Evolutionary conservation across 2,888 invertebrate genomes (phyloP).

Genomic region (Ernsta delagoae): DNA sequence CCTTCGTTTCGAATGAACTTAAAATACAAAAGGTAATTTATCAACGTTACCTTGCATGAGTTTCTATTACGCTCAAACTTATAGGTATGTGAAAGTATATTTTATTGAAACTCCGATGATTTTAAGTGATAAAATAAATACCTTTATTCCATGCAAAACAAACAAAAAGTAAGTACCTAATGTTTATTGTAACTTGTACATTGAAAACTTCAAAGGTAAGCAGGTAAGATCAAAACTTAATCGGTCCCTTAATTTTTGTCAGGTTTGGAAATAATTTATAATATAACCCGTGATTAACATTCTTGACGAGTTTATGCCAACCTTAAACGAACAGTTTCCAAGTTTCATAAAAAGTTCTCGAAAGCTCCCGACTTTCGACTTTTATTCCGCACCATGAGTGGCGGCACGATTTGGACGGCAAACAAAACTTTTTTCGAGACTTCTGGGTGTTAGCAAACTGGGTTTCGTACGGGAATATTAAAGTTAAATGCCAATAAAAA

Average conservation of each 20-base stretch:
- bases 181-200: too few relatives aligned
- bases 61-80: too few relatives aligned
- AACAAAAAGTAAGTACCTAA: too few relatives aligned
- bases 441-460: background rate
- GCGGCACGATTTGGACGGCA: constrained; percentile 4
- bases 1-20: too few relatives aligned
- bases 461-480: constrained; percentile 5
- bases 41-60: too few relatives aligned
- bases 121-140: too few relatives aligned
- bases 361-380: background rate
- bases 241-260: background rate
- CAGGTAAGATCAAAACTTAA: too few relatives aligned
- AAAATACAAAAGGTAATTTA: too few relatives aligned
- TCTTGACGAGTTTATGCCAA: background rate
- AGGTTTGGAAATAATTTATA: background rate
- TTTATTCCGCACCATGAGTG: background rate
- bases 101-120: too few relatives aligned
- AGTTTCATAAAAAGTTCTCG: constrained; percentile 1
- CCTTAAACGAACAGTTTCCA: constrained; percentile 1
- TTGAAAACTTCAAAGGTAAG: too few relatives aligned
- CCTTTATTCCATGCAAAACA: too few relatives aligned
- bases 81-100: too few relatives aligned
- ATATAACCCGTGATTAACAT: background rate
- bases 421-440: constrained; percentile 6
- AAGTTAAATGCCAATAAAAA: constrained; percentile 9